Percentiles rank a stretch among this genome's conserved stretches.
Evolutionary conservation across 2,888 invertebrate genomes (phyloP).

Genomic region (Hofmannophila pseudospretella): DNA sequence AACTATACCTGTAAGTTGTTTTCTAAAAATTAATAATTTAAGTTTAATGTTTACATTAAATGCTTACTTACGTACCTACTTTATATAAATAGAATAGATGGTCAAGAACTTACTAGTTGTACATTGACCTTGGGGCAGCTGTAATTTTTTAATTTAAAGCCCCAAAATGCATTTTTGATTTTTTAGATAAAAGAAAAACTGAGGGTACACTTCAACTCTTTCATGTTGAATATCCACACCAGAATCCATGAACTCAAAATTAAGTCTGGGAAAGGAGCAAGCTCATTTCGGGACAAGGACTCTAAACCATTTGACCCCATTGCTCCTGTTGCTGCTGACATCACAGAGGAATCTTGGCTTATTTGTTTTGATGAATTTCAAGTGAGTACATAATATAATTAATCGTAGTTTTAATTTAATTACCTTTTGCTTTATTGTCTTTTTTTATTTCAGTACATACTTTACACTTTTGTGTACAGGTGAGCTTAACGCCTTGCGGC

Average conservation of each 20-base stretch:
- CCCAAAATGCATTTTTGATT: neutral
- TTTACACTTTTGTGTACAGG: too few relatives aligned
- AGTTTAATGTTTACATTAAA: too few relatives aligned
- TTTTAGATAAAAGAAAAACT: constrained; percentile 81
- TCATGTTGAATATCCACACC: constrained; percentile 97
- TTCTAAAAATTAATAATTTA: too few relatives aligned
- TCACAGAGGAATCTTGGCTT: constrained; percentile 91
- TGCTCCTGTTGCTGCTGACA: constrained; percentile 92
- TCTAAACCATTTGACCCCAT: constrained; percentile 91
- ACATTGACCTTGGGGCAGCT: neutral
- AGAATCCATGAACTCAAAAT: constrained; percentile 92
- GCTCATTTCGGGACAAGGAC: constrained; percentile 62
- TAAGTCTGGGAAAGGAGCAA: constrained; percentile 66
- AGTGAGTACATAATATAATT: too few relatives aligned
- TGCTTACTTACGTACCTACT: too few relatives aligned
- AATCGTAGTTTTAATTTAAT: too few relatives aligned
- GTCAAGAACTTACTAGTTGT: too few relatives aligned
- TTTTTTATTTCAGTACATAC: too few relatives aligned
- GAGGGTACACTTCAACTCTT: constrained; percentile 97
- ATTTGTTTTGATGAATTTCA: constrained; percentile 99
- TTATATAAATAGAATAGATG: too few relatives aligned
- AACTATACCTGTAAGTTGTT: constrained; percentile 53
- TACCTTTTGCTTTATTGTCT: too few relatives aligned
- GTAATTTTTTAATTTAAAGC: neutral
- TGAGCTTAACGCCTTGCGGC: too few relatives aligned